These are phyloP conservation scores for Coracias cyanogaster DNA, from an alignment of 2,797 vertebrate species.

Conservation along the genomic window DNA sequence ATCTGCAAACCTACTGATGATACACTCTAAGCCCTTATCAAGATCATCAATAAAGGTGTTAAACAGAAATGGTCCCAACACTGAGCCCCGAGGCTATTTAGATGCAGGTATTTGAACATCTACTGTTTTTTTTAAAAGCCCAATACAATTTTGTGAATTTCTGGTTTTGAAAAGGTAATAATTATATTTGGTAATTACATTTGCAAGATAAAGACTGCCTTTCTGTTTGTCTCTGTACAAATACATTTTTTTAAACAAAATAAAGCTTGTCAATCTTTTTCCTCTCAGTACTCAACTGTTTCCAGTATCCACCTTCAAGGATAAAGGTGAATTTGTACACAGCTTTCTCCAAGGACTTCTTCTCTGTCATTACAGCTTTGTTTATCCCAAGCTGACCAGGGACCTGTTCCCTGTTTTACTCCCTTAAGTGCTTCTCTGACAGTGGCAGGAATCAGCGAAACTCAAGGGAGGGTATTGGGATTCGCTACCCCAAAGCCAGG, in stretches of 20 bases:
- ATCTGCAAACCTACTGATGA: too few species aligned
- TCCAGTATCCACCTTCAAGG: not conserved
- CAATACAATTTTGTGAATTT: not conserved
- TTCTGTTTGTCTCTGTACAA: not conserved
- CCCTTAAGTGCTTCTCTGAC: not conserved
- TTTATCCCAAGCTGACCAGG: not conserved
- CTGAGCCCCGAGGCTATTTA: not conserved
- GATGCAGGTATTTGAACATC: not conserved
- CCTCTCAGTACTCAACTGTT: not conserved
- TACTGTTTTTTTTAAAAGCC: not conserved
- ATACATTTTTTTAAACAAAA: not conserved
- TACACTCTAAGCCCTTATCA: too few species aligned
- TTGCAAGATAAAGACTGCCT: not conserved
- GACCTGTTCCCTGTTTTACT: not conserved
- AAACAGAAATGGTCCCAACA: too few species aligned
- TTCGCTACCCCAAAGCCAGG: not conserved
- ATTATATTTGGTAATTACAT: not conserved
- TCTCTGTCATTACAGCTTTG: not conserved
- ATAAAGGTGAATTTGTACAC: not conserved
- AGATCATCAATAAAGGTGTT: too few species aligned
- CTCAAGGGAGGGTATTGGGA: fast-evolving
- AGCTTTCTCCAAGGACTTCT: not conserved
- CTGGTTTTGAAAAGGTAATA: not conserved
- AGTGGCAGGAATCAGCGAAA: not conserved
- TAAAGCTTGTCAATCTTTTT: not conserved